These are phyloP conservation scores for Cirrhinus molitorella DNA, from an alignment of 2,797 vertebrate species.

Conservation along the genomic window DNA sequence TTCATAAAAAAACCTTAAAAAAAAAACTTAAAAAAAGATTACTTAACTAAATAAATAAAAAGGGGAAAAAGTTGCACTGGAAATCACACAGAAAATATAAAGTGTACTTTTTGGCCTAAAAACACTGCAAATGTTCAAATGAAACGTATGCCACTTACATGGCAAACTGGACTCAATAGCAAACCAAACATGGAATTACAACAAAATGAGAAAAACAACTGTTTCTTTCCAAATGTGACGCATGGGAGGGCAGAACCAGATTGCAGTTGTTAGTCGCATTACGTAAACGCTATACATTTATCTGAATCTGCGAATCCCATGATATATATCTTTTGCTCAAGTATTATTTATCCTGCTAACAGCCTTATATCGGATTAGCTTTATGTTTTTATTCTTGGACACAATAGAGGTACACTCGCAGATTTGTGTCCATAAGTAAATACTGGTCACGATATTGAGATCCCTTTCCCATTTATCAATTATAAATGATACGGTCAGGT, in stretches of 20 bases:
- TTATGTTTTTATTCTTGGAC: constrained; percentile 37
- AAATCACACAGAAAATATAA: not conserved
- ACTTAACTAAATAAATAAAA: not conserved
- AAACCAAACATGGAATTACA: not conserved
- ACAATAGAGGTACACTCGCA: constrained; percentile 24
- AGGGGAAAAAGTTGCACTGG: not conserved
- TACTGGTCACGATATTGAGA: constrained; percentile 17
- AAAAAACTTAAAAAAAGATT: too few species aligned
- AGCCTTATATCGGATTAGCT: constrained; percentile 40
- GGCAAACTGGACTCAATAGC: not conserved
- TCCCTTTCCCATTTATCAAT: constrained; percentile 40
- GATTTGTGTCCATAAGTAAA: constrained; percentile 45
- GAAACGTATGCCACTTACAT: not conserved
- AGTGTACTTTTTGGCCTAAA: not conserved
- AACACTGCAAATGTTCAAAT: not conserved
- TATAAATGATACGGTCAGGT: constrained; percentile 20
- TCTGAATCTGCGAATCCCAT: constrained; percentile 36
- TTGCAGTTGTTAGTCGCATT: constrained; percentile 31
- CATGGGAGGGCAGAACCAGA: constrained; percentile 19
- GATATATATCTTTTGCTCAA: constrained; percentile 9
- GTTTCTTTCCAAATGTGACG: constrained; percentile 1
- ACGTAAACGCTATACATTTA: constrained; percentile 23
- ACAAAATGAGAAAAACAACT: not conserved
- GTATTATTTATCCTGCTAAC: constrained; percentile 46
- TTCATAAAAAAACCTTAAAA: too few species aligned